phyloP scores from a whole-genome alignment of 2,888 invertebrate species.

The Lasioglossum villosulum region DNA sequence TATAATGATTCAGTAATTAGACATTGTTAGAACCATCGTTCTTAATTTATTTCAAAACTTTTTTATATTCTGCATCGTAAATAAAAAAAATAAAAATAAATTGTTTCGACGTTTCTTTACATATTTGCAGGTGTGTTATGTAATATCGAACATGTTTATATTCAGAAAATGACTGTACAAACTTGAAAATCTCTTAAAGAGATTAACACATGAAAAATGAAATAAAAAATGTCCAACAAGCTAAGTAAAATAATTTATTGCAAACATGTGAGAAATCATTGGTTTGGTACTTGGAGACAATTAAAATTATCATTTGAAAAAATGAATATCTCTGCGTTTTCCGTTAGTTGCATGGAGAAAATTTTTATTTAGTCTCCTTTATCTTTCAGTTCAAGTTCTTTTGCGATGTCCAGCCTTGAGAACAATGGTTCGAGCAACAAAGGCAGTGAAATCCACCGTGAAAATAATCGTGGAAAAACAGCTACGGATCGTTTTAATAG shows the following conservation, averaged over 20 bases:
- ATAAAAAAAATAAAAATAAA: too few species aligned
- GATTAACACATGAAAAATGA: too few species aligned
- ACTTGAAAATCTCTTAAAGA: too few species aligned
- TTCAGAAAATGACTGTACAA: too few species aligned
- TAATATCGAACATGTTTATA: too few species aligned
- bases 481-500: slow-evolving; percentile 41
- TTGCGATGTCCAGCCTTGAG: not conserved
- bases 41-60: too few species aligned
- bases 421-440: not conserved
- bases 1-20: too few species aligned
- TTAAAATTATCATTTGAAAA: not conserved
- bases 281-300: not conserved
- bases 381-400: not conserved
- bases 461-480: slow-evolving; percentile 26
- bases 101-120: too few species aligned
- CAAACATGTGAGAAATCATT: not conserved
- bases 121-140: too few species aligned
- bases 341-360: not conserved
- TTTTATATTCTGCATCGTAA: too few species aligned
- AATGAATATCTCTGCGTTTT: not conserved
- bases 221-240: not conserved
- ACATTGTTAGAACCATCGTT: too few species aligned
- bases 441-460: not conserved
- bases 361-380: not conserved
- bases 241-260: not conserved